These are phyloP conservation scores for Apamea monoglypha DNA, from an alignment of 2,888 invertebrate species.

Conservation along the genomic window DNA sequence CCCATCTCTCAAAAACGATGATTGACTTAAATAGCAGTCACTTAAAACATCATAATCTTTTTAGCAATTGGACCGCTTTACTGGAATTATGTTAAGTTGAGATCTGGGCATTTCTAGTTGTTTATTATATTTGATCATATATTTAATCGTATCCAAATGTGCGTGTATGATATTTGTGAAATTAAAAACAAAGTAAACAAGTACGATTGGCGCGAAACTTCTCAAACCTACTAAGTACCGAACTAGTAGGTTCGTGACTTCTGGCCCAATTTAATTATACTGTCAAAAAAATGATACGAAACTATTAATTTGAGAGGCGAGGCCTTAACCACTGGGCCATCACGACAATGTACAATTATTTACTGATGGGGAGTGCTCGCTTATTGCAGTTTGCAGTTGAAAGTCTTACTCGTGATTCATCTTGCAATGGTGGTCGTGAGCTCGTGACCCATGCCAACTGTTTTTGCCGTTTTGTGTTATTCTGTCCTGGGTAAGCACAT, in stretches of 20 bases:
- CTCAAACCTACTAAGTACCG: not conserved
- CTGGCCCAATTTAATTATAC: not conserved
- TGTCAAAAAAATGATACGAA: not conserved
- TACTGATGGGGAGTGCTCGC: not conserved
- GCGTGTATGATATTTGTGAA: not conserved
- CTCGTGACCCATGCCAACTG: conserved; percentile 50
- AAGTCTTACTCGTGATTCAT: conserved; percentile 55
- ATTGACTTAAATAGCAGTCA: not conserved
- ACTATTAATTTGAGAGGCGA: not conserved
- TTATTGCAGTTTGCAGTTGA: conserved; percentile 28
- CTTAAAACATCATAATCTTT: not conserved
- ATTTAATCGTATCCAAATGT: too few relatives aligned
- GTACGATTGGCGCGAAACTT: not conserved
- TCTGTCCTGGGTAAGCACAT: conserved; percentile 75
- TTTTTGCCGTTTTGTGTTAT: conserved; percentile 73
- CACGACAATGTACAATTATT: conserved; percentile 3
- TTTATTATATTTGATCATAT: not conserved
- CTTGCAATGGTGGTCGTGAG: conserved; percentile 43
- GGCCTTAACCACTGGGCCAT: not conserved
- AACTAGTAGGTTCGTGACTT: too few relatives aligned
- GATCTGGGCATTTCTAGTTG: not conserved
- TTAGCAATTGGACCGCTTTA: not conserved
- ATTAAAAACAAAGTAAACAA: not conserved
- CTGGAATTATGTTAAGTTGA: not conserved
- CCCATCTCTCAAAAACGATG: not conserved